Evolutionary conservation across 37 sponge, comb jelly and placozoan species (phyloP), one percentile per base, ranked within the genome.

Genomic region (Bolinopsis microptera): DNA sequence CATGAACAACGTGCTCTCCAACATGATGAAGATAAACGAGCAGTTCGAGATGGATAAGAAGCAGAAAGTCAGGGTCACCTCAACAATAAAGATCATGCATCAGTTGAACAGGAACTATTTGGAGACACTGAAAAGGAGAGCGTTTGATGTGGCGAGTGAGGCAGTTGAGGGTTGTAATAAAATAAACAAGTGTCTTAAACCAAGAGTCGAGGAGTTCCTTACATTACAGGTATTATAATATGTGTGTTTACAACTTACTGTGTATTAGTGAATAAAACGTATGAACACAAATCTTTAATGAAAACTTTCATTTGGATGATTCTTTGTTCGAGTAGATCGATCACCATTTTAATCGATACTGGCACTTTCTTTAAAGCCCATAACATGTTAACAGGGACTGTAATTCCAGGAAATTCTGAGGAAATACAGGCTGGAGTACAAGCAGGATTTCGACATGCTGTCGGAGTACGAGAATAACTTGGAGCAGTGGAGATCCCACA

Each of bases 21-120:
- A 39, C 30, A 41, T 41, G 61, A 86, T 41, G 90, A 41, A 39
- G 61, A 86, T 86, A 1, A 23, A 40, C 36, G 61, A 39, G 0
- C 90, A 86, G 90, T 86, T 86, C 24, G 90, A 86, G 18, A 1
- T 3, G 41, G 90, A 86, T 27, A 86, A 86, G 90, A 86, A 86
- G 35, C 41, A 8, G 41, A 41, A 39, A 34, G 23, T 86, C 2
- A 38, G 61, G 21, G 27, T 86, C 9, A 86, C 90, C 2, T 36
- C 90, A 5, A 41, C 90, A 3, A 25, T 86, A 25, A 40, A 9
- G 9, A 9, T 41, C 0, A 86, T 86, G 90, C 90, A 86, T 40
- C 90, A 86, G 28, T 48, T 86, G 5, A 86, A 86, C 39, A 1
- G 90, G 0, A 33, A 23, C 26, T 86, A 86, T 27, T 41, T 86